Conservation (phyloP, 2,888 invertebrate genomes). For the Agrenia bidenticulata region DNA sequence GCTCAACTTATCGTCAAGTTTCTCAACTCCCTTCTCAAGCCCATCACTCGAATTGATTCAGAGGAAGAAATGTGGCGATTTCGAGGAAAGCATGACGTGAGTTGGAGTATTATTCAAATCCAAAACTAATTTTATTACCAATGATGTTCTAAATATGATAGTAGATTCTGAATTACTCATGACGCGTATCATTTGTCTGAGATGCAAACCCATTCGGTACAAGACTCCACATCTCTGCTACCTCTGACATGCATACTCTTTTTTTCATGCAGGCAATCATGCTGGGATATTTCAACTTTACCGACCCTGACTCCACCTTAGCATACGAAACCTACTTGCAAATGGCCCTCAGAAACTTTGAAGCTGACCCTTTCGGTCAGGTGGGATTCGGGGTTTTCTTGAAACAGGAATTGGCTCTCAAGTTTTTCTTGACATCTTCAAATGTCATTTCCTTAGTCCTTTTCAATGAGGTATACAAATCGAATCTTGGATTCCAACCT, state of each 20-base stretch:
- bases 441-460: conserved; percentile 51
- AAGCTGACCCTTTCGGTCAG: conserved; percentile 52
- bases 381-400: conserved; percentile 51
- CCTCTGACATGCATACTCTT: too few species aligned
- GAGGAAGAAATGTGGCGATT: conserved; percentile 52
- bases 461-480: conserved; percentile 42
- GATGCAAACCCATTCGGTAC: too few species aligned
- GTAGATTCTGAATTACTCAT: too few species aligned
- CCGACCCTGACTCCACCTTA: conserved; percentile 31
- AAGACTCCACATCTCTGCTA: too few species aligned
- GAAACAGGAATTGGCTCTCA: conserved; percentile 42
- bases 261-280: conserved; percentile 47
- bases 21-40: conserved; percentile 44
- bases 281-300: conserved; percentile 50
- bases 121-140: too few species aligned
- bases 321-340: conserved; percentile 50
- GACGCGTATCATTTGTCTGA: too few species aligned
- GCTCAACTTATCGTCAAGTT: conserved; percentile 49
- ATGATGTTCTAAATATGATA: too few species aligned
- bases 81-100: conserved; percentile 51
- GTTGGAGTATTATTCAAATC: conserved; percentile 3
- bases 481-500: too few species aligned
- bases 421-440: conserved; percentile 48
- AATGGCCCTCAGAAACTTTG: conserved; percentile 50
- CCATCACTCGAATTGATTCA: conserved; percentile 47